These are phyloP conservation scores for Gadopsis bispinosus DNA, from an alignment of 2,797 vertebrate species.

Conservation along the genomic window DNA sequence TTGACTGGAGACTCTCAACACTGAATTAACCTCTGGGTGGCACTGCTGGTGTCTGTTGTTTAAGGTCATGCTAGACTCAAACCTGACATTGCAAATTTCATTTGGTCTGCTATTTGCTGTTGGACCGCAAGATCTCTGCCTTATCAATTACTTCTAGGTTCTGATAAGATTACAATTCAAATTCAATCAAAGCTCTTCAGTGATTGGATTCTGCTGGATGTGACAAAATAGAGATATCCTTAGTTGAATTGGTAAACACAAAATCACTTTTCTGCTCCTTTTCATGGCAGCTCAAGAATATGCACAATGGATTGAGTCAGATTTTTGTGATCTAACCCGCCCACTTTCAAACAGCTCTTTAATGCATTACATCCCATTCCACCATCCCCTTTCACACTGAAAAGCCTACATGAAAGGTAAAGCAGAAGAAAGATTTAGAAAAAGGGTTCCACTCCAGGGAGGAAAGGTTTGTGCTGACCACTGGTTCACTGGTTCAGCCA, in stretches of 20 bases:
- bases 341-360: constrained; percentile 46
- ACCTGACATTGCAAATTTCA: constrained; percentile 51
- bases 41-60: constrained; percentile 57
- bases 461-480: constrained; percentile 45
- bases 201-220: neutral
- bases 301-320: constrained; percentile 43
- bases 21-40: constrained; percentile 70
- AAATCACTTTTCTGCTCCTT: constrained; percentile 17
- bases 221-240: constrained; percentile 1
- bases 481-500: neutral
- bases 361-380: constrained; percentile 22
- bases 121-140: constrained; percentile 13
- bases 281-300: constrained; percentile 32
- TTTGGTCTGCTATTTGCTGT: constrained; percentile 51
- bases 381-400: constrained; percentile 16
- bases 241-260: constrained; percentile 19
- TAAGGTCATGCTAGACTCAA: constrained; percentile 60
- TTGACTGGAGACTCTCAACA: constrained; percentile 59
- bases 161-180: constrained; percentile 32
- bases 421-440: constrained; percentile 22
- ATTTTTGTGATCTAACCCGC: constrained; percentile 42
- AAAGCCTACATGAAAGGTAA: constrained; percentile 26
- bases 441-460: constrained; percentile 18
- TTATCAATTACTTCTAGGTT: constrained; percentile 30
- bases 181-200: constrained; percentile 23